phyloP scores from a whole-genome alignment of 2,113 vertebrate genomes.

The Mustelus asterias region DNA sequence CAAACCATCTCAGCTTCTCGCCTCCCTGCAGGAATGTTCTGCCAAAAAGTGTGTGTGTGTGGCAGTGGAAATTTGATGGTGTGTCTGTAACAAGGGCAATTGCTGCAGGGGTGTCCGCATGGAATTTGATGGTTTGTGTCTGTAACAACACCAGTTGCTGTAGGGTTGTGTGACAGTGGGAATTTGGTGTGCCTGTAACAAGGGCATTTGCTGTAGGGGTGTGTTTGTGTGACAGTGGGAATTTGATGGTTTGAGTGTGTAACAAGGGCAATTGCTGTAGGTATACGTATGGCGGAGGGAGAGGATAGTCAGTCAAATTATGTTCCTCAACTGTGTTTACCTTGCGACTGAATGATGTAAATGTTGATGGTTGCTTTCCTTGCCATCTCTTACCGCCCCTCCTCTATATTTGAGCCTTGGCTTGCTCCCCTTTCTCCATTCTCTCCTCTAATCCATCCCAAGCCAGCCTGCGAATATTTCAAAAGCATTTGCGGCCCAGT shows the following conservation, averaged over 20 bases:
- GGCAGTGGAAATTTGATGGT: too few relatives aligned
- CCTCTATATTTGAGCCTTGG: neutral
- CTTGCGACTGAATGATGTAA: neutral
- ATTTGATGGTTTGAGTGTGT: too few relatives aligned
- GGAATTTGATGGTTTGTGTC: too few relatives aligned
- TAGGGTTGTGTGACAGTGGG: too few relatives aligned
- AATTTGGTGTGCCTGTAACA: too few relatives aligned
- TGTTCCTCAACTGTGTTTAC: neutral
- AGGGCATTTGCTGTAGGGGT: too few relatives aligned
- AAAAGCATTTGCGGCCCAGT: neutral
- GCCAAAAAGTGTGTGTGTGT: neutral
- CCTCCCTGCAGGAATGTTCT: neutral
- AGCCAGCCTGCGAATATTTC: neutral
- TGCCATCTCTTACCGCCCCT: neutral
- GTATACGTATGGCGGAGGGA: neutral
- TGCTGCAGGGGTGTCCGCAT: too few relatives aligned
- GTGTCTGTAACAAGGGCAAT: too few relatives aligned
- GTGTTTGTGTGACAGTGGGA: too few relatives aligned
- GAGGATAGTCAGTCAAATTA: neutral
- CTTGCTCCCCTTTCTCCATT: neutral
- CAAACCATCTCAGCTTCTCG: neutral
- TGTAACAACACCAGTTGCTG: too few relatives aligned
- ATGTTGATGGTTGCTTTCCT: too few relatives aligned
- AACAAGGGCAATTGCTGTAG: too few relatives aligned
- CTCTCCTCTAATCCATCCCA: neutral